Base-by-base conservation (phyloP, 2,113 vertebrate species). In the Sprattus sprattus region DNA sequence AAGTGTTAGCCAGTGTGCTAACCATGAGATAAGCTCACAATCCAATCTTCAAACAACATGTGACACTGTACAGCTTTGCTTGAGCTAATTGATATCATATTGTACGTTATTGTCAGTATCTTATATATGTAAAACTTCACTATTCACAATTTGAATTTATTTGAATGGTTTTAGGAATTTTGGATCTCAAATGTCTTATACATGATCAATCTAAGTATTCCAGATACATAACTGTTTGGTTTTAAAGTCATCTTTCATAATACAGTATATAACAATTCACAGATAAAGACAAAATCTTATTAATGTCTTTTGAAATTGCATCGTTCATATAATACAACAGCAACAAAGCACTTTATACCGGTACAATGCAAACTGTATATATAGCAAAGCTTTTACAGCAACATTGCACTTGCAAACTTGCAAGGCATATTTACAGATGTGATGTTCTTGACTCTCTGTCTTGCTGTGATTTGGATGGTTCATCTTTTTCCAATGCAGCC, bases 281-380 rank as follows among this genome's bases (percentile, higher is more conserved):
- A 25, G 16, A 82, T 25, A 25, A 75, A 82, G 15, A 20, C 52
- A 57, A 20, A 2, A 57, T 57, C 20, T 60, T 20, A 22, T 60
- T 22, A 60, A 22, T 22, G 54, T 20, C 54, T 44, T 39, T 15
- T 67, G 7, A 13, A 78, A 4, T 39, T 15, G 28, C 71, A 39
- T 39, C 39, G 39, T 39, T 39, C 39, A 39, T 39, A 39, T 39
- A 39, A 39, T 39, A 39, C 39, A 39, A 78, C 71, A 78, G 71
- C 71, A 78, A 78, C 71, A 78, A 78, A 78, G 71, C 71, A 78
- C 71, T 78, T 78, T 78, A 78, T 16, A 78, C 71, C 32, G 13
- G 13, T 44, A 78, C 28, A 78, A 78, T 78, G 28, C 71, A 78
- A 32, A 39, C 71, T 39, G 13, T 39, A 1, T 32, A 4, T 20